Conservation (phyloP, 1,140 invertebrate genomes). For the Halictus rubicundus region DNA sequence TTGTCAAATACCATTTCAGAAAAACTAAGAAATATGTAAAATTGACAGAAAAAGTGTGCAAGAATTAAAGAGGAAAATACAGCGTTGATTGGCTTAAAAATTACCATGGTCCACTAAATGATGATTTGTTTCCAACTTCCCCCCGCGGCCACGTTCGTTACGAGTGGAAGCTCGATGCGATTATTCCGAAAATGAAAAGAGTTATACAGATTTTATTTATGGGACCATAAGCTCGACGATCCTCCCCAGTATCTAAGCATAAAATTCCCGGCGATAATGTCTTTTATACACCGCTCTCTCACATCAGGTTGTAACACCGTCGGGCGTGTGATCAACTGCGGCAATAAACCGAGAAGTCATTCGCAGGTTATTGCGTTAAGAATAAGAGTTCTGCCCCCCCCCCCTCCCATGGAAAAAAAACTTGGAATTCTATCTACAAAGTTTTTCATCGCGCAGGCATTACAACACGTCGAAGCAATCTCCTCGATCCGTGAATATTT, state of each 20-base stretch:
- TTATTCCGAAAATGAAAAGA: conserved; percentile 4
- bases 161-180: background rate
- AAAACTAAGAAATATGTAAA: too few species aligned
- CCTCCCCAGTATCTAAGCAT: background rate
- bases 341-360: conserved; percentile 5
- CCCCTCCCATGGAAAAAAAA: background rate
- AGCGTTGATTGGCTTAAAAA: too few species aligned
- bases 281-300: background rate
- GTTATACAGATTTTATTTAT: conserved; percentile 2
- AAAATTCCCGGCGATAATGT: conserved; percentile 4
- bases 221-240: background rate
- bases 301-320: background rate
- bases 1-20: too few species aligned
- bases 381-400: background rate
- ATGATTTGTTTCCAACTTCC: background rate
- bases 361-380: conserved; percentile 9
- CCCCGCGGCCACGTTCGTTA: background rate
- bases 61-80: too few species aligned
- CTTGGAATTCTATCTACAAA: conserved; percentile 8
- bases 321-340: background rate
- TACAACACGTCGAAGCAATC: conserved; percentile 3
- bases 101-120: too few species aligned
- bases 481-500: conserved; percentile 18
- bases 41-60: too few species aligned
- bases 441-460: background rate